These are phyloP conservation scores for Leuciscus idus DNA, from an alignment of 2,113 vertebrate species.

Conservation along the genomic window DNA sequence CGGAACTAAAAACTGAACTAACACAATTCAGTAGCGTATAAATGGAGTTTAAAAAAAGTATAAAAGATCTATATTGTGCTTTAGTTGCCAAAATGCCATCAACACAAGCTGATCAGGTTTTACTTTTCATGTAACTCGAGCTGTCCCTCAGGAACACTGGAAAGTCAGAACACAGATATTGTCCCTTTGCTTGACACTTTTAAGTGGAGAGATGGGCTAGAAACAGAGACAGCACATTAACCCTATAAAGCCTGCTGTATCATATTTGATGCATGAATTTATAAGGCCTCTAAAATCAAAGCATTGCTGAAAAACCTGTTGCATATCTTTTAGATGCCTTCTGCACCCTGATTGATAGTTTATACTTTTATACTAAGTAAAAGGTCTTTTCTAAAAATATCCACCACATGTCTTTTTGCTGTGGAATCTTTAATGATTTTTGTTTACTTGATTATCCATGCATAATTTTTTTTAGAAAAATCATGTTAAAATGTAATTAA, in stretches of 20 bases:
- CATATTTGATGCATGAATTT: background rate
- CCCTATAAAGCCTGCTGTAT: background rate
- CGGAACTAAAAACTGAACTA: background rate
- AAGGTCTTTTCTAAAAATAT: background rate
- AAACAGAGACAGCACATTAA: background rate
- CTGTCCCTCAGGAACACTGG: background rate
- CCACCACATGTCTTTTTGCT: background rate
- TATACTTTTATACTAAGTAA: background rate
- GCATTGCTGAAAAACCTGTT: background rate
- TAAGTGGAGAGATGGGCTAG: background rate
- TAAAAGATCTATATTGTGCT: background rate
- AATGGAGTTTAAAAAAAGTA: background rate
- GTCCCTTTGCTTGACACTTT: background rate
- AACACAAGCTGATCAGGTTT: background rate
- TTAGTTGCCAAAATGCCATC: background rate
- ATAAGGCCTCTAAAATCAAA: background rate
- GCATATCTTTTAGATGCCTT: background rate
- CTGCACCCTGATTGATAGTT: background rate
- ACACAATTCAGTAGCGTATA: background rate
- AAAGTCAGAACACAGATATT: background rate
- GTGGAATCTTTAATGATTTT: background rate
- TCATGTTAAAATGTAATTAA: background rate
- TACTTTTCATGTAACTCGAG: constrained; percentile 16
- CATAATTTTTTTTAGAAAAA: background rate
- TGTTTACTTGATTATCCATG: background rate